These are phyloP conservation scores for Grallaria varia DNA, from an alignment of 2,113 vertebrate species.

Conservation along the genomic window DNA sequence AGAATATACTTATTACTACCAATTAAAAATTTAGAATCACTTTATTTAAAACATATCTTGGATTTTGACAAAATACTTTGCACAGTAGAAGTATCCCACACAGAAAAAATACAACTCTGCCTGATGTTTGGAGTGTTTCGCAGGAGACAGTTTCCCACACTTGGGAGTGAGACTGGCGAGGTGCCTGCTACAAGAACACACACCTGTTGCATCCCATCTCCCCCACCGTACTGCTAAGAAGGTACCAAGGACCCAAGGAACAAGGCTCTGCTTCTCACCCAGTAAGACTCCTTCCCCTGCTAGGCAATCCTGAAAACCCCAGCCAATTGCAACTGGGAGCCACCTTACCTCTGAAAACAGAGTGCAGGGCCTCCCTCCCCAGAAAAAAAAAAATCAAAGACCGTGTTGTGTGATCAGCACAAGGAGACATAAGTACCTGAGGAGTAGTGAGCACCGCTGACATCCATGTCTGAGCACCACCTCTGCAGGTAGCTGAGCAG, in stretches of 20 bases:
- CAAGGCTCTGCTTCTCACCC: neutral
- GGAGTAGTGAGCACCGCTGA: neutral
- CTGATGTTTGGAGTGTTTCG: neutral
- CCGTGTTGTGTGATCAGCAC: neutral
- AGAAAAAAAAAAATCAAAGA: neutral
- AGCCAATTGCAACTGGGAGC: neutral
- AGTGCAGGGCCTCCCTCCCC: neutral
- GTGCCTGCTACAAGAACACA: neutral
- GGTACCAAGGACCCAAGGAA: neutral
- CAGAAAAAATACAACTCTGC: neutral
- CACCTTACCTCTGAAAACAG: neutral
- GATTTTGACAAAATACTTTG: neutral
- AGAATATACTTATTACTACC: neutral
- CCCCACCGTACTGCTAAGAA: neutral
- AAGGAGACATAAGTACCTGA: neutral
- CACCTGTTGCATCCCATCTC: neutral
- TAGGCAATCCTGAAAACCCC: neutral
- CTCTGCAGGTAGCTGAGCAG: neutral
- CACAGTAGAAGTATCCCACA: neutral
- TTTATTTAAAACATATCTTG: constrained; percentile 17
- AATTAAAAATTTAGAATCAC: neutral
- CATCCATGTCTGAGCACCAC: neutral
- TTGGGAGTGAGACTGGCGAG: fast-evolving
- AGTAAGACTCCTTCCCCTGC: neutral
- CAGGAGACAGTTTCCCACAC: neutral